Base-by-base conservation (phyloP, 2,888 invertebrate species). In the Luperina nickerlii region DNA sequence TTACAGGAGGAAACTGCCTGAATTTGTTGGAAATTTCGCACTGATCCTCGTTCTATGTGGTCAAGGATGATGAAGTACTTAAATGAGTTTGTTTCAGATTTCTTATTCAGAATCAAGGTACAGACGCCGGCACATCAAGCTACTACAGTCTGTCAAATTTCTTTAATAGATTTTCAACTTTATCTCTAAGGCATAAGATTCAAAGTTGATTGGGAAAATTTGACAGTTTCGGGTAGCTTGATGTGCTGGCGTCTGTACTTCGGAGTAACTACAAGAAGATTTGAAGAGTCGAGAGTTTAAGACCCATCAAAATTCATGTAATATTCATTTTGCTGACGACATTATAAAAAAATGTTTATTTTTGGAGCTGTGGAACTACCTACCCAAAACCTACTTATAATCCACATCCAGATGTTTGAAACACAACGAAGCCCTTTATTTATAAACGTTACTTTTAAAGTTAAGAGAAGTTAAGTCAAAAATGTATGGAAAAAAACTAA, bases 1-100 rank as follows among this genome's bases (percentile, higher is more conserved):
- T 83, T 45, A 4, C 0, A 51, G 15, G 20, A 75, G 62, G 13
- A 75, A 68, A 63, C n/a, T 74, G 4, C 18, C 27, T 60, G 38
- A 62, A 27, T 51, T 42, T 8, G 8, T 24, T 51, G n/a, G 54
- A n/a, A 9, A 73, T 18, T 3, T 32, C 0, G 15, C 32, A 38
- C 9, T 27, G 42, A 20, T 13, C 9, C 20, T 62, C 15, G 20
- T 51, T 69, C 20, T 27, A 48, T 48, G 4, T 27, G 7, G 32
- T 51, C 11, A 9, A 65, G 65, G 32, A 18, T 20, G 9, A 45
- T 20, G 18, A 32, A 38, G 8, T 9, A 54, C 54, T 20, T 54
- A 15, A 24, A 42, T 38, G 1, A 27, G 18, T 3, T 65, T 8
- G 27, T 77, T 65, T n/a, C 9, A n/a, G 9, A 6, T 62, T 20